A percentile compares a stretch with the other conserved stretches of the same genome.
Evolutionary conservation across 2,113 vertebrate species (phyloP).

Genomic region (Sprattus sprattus): DNA sequence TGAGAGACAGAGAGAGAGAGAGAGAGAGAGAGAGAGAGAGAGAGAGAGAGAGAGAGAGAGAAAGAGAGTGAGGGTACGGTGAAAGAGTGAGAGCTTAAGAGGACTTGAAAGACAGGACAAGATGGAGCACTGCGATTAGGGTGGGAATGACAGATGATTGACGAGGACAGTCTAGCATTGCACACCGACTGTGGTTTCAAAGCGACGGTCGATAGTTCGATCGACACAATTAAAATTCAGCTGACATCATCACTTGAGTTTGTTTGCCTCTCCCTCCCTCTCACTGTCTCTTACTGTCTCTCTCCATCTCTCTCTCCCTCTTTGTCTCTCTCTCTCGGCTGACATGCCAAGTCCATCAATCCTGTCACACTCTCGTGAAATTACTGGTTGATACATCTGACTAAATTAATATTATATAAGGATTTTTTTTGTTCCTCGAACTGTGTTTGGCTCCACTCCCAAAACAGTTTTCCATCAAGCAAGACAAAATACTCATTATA

Average conservation of each 20-base stretch:
- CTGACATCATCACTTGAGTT: slow-evolving; percentile 32
- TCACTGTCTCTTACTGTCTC: not conserved
- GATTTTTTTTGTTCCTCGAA: not conserved
- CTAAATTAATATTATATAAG: not conserved
- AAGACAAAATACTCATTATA: not conserved
- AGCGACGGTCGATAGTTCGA: slow-evolving; percentile 55
- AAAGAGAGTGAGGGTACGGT: no score
- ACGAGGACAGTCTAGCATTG: slow-evolving; percentile 43
- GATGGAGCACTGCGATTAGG: not conserved
- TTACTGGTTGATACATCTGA: not conserved
- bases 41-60: not conserved
- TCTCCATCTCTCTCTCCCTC: slow-evolving; percentile 5
- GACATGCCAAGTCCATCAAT: not conserved
- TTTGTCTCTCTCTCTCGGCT: not conserved
- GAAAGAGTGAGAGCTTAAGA: not conserved
- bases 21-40: not conserved
- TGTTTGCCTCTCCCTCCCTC: not conserved
- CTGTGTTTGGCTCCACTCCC: not conserved
- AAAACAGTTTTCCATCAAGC: slow-evolving; percentile 4
- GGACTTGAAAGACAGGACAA: not conserved
- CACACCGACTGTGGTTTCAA: slow-evolving; percentile 45
- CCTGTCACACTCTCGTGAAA: not conserved
- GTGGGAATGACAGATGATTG: slow-evolving; percentile 54
- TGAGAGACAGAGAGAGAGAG: not conserved
- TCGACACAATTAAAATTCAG: slow-evolving; percentile 59